A percentile compares a stretch with the other conserved stretches of the same genome.
Evolutionary conservation across 2,888 invertebrate species (phyloP).

Genomic region (Cantharis rufa): DNA sequence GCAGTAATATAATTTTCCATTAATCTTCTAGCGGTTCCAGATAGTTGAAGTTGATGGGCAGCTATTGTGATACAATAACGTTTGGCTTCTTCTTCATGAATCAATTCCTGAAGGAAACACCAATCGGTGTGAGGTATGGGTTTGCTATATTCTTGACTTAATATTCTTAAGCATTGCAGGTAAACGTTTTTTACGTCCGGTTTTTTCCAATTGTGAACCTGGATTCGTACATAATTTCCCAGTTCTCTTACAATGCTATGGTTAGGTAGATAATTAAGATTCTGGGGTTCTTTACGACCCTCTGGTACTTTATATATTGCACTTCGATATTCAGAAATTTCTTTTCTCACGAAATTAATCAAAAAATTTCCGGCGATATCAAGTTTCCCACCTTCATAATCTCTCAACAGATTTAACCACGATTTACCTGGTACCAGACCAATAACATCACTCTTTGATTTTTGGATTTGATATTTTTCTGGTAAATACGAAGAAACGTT

Average conservation of each 20-base stretch:
- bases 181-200: constrained; percentile 50
- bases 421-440: constrained; percentile 54
- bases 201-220: constrained; percentile 40
- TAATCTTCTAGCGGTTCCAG: constrained; percentile 67
- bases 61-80: constrained; percentile 63
- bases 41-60: constrained; percentile 66
- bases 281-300: constrained; percentile 62
- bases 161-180: constrained; percentile 63
- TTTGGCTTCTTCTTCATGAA: constrained; percentile 60
- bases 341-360: constrained; percentile 61
- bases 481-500: constrained; percentile 55
- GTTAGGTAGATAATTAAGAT: constrained; percentile 63
- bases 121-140: constrained; percentile 75
- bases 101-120: constrained; percentile 65
- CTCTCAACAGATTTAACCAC: constrained; percentile 70
- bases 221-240: constrained; percentile 61
- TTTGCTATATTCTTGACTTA: constrained; percentile 64
- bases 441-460: background rate
- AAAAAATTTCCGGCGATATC: constrained; percentile 61
- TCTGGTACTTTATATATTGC: constrained; percentile 65
- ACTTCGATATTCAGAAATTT: constrained; percentile 65
- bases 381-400: constrained; percentile 61
- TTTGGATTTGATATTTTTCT: constrained; percentile 4
- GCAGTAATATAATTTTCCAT: constrained; percentile 65
- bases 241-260: constrained; percentile 69